Evolutionary conservation across 2,888 invertebrate species (phyloP).

Genomic region (Cyclophora albipunctata): DNA sequence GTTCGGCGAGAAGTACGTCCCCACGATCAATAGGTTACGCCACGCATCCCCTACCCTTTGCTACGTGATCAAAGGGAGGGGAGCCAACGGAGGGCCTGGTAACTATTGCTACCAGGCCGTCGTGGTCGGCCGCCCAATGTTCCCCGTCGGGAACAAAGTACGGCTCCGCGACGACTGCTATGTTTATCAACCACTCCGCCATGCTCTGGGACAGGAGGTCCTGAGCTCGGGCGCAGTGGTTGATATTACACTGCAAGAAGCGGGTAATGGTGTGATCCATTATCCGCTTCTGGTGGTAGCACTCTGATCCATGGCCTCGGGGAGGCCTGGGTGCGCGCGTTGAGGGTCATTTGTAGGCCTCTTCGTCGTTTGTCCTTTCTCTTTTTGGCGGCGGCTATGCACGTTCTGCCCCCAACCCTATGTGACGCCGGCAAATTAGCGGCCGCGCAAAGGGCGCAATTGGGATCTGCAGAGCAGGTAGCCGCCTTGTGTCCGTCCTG

Average conservation of each 20-base stretch:
- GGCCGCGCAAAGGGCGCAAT: not conserved
- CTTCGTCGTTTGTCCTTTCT: too few species aligned
- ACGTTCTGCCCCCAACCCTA: not conserved
- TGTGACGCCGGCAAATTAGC: not conserved
- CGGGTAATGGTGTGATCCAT: not conserved
- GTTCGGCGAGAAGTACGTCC: conserved; percentile 19
- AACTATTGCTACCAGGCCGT: not conserved
- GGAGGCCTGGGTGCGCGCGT: too few species aligned
- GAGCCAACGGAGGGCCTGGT: not conserved
- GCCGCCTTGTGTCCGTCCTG: not conserved
- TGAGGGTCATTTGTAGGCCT: too few species aligned
- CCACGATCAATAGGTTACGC: conserved; percentile 5
- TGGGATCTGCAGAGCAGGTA: not conserved
- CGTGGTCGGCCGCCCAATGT: not conserved
- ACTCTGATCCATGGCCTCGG: too few species aligned
- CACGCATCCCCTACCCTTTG: conserved; percentile 10
- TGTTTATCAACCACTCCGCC: conserved; percentile 5
- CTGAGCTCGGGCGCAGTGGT: not conserved
- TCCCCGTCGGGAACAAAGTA: not conserved
- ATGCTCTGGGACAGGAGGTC: conserved; percentile 9
- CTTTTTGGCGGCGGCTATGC: not conserved
- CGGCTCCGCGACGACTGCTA: conserved; percentile 3
- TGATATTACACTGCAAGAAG: not conserved
- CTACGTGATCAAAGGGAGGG: not conserved
- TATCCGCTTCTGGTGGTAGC: not conserved